Conservation (phyloP, 2,113 vertebrate genomes). For the Martes martes region DNA sequence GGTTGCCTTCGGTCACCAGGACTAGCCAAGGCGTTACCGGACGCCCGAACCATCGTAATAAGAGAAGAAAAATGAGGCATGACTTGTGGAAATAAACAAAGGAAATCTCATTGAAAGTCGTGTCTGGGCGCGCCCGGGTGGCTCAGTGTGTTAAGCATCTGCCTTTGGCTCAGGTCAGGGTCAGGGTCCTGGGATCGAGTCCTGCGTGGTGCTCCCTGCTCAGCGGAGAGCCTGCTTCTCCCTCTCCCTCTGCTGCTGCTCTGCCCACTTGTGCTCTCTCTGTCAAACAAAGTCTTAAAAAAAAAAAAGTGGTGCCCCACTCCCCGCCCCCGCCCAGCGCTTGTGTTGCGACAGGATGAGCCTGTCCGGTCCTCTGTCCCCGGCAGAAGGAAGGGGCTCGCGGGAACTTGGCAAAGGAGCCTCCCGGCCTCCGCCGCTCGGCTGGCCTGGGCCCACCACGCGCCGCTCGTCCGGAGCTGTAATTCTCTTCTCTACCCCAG, state of each 20-base stretch:
- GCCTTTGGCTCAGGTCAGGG: too few species aligned
- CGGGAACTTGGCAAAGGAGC: background rate
- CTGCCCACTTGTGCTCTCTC: too few species aligned
- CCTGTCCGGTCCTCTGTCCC: too few species aligned
- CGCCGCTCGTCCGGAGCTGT: background rate
- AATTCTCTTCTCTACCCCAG: background rate
- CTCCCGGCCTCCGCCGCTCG: background rate
- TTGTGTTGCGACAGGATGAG: background rate
- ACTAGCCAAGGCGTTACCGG: background rate
- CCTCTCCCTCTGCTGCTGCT: too few species aligned
- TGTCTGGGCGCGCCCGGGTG: too few species aligned
- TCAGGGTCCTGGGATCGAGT: too few species aligned
- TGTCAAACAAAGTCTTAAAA: too few species aligned
- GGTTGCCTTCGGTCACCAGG: background rate
- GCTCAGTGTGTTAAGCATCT: too few species aligned
- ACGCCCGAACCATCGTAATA: rapidly evolving
- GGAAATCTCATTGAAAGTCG: too few species aligned
- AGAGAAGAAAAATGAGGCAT: background rate
- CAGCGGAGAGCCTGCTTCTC: too few species aligned
- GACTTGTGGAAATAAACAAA: background rate
- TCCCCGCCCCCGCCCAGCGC: too few species aligned
- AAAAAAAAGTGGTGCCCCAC: background rate
- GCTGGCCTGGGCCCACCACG: background rate
- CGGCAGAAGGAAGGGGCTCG: background rate
- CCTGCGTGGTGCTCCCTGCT: too few species aligned